phyloP scores from a whole-genome alignment of 2,888 invertebrate species.

The Drosophila tripunctata region DNA sequence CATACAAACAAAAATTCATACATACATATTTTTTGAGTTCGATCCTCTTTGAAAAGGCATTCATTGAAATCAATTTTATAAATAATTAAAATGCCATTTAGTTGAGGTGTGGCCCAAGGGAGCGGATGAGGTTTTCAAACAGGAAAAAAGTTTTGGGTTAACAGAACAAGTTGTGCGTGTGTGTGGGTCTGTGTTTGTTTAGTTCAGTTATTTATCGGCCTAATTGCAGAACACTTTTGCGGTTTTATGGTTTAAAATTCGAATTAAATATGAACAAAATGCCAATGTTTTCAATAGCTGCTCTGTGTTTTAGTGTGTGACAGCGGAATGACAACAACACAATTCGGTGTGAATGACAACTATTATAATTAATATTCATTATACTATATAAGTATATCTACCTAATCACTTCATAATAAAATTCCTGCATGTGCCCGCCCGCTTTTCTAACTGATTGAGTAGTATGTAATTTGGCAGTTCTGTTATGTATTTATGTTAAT shows the following conservation, averaged over 20 bases:
- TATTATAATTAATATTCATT: not conserved
- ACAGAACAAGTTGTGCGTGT: constrained; percentile 18
- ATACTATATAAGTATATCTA: too few relatives aligned
- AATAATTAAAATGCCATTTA: constrained; percentile 38
- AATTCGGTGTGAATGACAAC: not conserved
- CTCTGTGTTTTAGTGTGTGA: not conserved
- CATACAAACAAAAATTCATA: too few relatives aligned
- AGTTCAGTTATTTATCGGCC: constrained; percentile 45
- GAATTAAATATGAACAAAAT: constrained; percentile 38
- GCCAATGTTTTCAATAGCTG: not conserved
- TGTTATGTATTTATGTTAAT: too few relatives aligned
- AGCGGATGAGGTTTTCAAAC: too few relatives aligned
- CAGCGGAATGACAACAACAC: not conserved
- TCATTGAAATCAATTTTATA: constrained; percentile 40
- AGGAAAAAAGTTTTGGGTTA: constrained; percentile 4
- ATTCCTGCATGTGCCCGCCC: not conserved
- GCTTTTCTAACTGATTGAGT: too few relatives aligned
- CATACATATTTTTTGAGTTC: not conserved
- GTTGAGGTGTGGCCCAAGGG: not conserved
- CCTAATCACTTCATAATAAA: not conserved
- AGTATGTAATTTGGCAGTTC: too few relatives aligned
- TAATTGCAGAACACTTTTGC: constrained; percentile 64
- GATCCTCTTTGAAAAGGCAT: not conserved
- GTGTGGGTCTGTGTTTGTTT: too few relatives aligned
- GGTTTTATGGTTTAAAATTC: constrained; percentile 42